Percentiles rank a stretch among this genome's conserved stretches.
These are phyloP conservation scores for Dendrolimus houi DNA, from an alignment of 2,888 invertebrate genomes.

Conservation along the genomic window DNA sequence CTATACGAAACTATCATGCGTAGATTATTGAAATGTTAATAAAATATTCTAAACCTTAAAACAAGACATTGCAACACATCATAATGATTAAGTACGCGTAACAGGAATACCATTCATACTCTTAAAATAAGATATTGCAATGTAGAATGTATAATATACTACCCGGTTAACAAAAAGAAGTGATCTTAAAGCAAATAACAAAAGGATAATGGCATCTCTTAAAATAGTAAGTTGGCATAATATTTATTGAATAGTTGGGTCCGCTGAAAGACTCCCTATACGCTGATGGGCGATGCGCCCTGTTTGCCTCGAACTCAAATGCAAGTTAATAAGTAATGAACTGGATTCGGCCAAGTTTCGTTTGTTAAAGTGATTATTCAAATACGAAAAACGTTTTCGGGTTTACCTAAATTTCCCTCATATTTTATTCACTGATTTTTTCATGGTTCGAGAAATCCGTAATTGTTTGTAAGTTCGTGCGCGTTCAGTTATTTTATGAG, in stretches of 20 bases:
- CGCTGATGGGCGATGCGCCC: conserved; percentile 17
- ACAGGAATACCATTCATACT: no score
- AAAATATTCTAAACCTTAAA: no score
- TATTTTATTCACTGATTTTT: conserved; percentile 72
- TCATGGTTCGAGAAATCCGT: conserved; percentile 60
- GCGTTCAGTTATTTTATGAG: conserved; percentile 19
- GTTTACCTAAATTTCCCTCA: conserved; percentile 68
- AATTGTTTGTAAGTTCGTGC: conserved; percentile 55
- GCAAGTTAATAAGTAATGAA: conserved; percentile 73
- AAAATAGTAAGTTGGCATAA: no score
- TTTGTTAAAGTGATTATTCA: conserved; percentile 76
- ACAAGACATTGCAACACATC: no score
- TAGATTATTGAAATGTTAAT: no score
- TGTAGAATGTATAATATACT: no score
- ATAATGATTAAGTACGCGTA: no score
- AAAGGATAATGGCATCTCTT: no score
- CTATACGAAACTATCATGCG: no score
- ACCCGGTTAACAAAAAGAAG: no score
- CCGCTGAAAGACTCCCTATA: conserved; percentile 1
- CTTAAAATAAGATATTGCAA: no score
- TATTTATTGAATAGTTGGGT: not conserved
- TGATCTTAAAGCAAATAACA: no score
- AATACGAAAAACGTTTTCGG: conserved; percentile 73
- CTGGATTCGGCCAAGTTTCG: conserved; percentile 63
- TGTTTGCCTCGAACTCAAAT: conserved; percentile 49